Conservation (phyloP, 2,888 invertebrate genomes). For the Achlya flavicornis region DNA sequence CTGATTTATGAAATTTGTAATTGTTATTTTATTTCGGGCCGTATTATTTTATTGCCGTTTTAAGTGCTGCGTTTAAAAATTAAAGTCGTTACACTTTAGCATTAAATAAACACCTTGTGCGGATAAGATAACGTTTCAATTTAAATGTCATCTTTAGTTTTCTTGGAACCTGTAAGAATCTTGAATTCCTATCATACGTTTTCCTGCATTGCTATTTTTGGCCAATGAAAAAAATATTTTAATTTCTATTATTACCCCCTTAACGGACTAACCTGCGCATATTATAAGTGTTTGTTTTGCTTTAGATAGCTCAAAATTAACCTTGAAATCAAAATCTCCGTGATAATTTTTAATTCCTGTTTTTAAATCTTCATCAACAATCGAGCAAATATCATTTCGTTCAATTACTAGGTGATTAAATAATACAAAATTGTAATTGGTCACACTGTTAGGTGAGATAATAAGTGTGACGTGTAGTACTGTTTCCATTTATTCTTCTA, state of each 20-base stretch:
- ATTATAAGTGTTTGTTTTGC: neutral
- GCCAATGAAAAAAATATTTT: neutral
- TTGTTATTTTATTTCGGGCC: constrained; percentile 7
- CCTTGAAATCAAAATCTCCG: neutral
- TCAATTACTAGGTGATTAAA: constrained; percentile 9
- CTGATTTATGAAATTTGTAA: constrained; percentile 7
- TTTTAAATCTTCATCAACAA: neutral
- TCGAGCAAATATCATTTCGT: neutral
- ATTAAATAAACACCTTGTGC: neutral
- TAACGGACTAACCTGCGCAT: no score
- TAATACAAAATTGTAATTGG: constrained; percentile 6
- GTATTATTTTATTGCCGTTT: constrained; percentile 8
- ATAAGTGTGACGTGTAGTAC: constrained; percentile 1
- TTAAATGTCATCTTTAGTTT: neutral
- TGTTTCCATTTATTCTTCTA: neutral
- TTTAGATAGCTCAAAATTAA: neutral
- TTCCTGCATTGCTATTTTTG: no score
- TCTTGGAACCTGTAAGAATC: neutral
- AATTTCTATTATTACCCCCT: neutral
- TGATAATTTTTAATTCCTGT: neutral
- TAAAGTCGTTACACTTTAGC: constrained; percentile 4
- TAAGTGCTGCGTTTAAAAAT: constrained; percentile 1
- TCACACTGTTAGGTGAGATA: neutral
- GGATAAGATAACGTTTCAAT: neutral
- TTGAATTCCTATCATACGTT: neutral